Percentiles rank a stretch among this genome's conserved stretches.
Evolutionary conservation across 2,888 invertebrate species (phyloP).

Genomic region (Pseudococcus jackbeardsleyi): DNA sequence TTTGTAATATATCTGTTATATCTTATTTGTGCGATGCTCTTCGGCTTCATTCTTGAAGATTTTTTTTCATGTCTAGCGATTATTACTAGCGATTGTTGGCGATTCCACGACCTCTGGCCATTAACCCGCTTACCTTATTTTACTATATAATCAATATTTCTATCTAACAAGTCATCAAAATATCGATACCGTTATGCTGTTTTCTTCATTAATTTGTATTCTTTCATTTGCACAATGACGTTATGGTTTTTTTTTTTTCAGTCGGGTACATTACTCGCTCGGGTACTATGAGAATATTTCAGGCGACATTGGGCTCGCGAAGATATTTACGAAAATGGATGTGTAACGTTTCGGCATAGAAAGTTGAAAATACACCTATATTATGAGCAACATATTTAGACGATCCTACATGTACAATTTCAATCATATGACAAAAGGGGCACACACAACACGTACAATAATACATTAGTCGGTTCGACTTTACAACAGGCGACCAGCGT

Average conservation of each 20-base stretch:
- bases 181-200: constrained; percentile 60
- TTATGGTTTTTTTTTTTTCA: not conserved
- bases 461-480: constrained; percentile 23
- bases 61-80: constrained; percentile 53
- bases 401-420: constrained; percentile 15
- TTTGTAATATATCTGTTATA: constrained; percentile 48
- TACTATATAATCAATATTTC: constrained; percentile 59
- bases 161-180: constrained; percentile 61
- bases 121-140: constrained; percentile 62
- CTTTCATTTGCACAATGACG: constrained; percentile 42
- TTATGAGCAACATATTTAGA: not conserved
- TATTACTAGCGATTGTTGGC: constrained; percentile 60
- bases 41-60: constrained; percentile 36
- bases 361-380: not conserved
- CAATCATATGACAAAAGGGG: constrained; percentile 8
- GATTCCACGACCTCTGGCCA: constrained; percentile 61
- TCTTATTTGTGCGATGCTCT: constrained; percentile 43
- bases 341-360: not conserved
- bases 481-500: not conserved
- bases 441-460: constrained; percentile 26
- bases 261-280: too few species aligned
- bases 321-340: not conserved
- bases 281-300: not conserved
- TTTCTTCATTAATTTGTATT: constrained; percentile 56
- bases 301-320: not conserved